These are phyloP conservation scores for Seriola aureovittata DNA, from an alignment of 2,113 vertebrate species.

Conservation along the genomic window DNA sequence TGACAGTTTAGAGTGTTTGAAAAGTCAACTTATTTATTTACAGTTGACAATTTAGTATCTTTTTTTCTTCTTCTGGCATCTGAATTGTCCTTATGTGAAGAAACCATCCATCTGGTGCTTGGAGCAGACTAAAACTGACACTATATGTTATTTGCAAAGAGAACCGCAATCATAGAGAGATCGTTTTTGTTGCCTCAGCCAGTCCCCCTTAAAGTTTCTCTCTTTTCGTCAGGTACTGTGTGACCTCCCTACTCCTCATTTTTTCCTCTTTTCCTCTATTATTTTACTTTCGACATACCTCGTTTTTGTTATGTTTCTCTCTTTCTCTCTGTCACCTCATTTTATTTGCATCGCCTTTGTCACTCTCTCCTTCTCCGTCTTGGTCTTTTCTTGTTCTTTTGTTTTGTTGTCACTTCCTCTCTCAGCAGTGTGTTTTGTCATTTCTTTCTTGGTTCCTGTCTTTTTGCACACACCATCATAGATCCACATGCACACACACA, in stretches of 20 bases:
- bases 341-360: slow-evolving; percentile 61
- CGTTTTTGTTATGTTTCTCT: slow-evolving; percentile 23
- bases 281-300: slow-evolving; percentile 57
- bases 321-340: slow-evolving; percentile 48
- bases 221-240: slow-evolving; percentile 40
- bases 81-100: slow-evolving; percentile 61
- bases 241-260: slow-evolving; percentile 11
- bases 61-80: slow-evolving; percentile 50
- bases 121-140: slow-evolving; percentile 68
- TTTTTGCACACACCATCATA: slow-evolving; percentile 22
- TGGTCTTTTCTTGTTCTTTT: slow-evolving; percentile 67
- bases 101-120: slow-evolving; percentile 62
- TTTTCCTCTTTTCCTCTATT: slow-evolving; percentile 35
- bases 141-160: slow-evolving; percentile 71
- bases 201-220: slow-evolving; percentile 47
- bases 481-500: neutral
- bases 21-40: slow-evolving; percentile 61
- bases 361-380: slow-evolving; percentile 53
- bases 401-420: slow-evolving; percentile 70
- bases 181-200: slow-evolving; percentile 61
- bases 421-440: slow-evolving; percentile 53
- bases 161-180: slow-evolving; percentile 61
- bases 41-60: slow-evolving; percentile 56
- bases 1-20: slow-evolving; percentile 64
- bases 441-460: slow-evolving; percentile 48